A percentile compares a stretch with the other conserved stretches of the same genome.
These are phyloP conservation scores for Sinosuthora webbiana DNA, from an alignment of 2,113 vertebrate genomes.

Conservation along the genomic window DNA sequence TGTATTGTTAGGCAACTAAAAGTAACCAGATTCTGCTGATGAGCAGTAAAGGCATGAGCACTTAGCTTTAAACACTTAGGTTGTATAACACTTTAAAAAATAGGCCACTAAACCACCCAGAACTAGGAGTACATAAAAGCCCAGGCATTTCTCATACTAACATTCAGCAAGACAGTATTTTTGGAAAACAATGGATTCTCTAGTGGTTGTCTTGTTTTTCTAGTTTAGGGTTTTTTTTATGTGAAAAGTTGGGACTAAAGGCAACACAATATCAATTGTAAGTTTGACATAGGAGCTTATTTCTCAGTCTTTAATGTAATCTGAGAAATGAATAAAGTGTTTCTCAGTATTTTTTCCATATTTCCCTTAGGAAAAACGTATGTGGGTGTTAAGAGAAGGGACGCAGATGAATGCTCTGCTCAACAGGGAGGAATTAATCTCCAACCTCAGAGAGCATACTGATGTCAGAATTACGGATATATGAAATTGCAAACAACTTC, in stretches of 20 bases:
- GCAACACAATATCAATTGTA: background rate
- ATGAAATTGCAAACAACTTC: background rate
- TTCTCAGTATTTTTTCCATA: background rate
- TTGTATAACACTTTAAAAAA: background rate
- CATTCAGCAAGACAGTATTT: background rate
- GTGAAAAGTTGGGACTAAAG: background rate
- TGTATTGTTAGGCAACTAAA: background rate
- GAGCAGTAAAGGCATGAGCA: background rate
- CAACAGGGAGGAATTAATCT: conserved; percentile 19
- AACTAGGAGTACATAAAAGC: background rate
- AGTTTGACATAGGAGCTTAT: background rate
- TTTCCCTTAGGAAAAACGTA: background rate
- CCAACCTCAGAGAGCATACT: background rate
- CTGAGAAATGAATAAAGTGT: conserved; percentile 29
- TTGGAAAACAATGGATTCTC: background rate
- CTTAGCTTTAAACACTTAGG: background rate
- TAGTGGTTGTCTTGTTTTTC: background rate
- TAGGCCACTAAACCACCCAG: background rate
- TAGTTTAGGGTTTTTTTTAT: background rate
- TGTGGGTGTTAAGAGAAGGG: background rate
- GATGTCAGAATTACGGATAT: background rate
- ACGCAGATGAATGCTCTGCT: background rate
- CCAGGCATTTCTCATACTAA: background rate
- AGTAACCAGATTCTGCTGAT: background rate
- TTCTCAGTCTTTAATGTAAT: conserved; percentile 41